Evolutionary conservation across 2,888 invertebrate species (phyloP).

Genomic region (Crocallis elinguaria): DNA sequence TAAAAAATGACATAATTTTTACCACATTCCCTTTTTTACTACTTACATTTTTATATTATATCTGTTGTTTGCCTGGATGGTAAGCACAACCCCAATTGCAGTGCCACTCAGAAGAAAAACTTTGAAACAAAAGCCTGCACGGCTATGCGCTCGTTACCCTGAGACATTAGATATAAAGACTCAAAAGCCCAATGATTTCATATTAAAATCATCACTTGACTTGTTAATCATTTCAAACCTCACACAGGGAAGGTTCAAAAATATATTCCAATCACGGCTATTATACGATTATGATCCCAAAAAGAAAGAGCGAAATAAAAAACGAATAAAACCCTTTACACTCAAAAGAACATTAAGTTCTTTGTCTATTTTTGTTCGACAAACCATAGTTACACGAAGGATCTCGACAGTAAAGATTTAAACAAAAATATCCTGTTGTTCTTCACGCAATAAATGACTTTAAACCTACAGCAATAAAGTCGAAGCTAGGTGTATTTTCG

Average conservation of each 20-base stretch:
- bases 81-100: too few species aligned
- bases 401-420: constrained; percentile 66
- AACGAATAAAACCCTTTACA: constrained; percentile 56
- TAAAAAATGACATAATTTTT: too few species aligned
- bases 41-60: too few species aligned
- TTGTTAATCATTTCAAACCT: neutral
- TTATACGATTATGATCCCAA: constrained; percentile 38
- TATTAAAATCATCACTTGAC: too few species aligned
- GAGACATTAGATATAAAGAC: too few species aligned
- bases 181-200: too few species aligned
- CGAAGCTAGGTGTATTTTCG: constrained; percentile 22
- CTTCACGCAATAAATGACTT: constrained; percentile 5
- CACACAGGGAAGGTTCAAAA: constrained; percentile 30
- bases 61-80: too few species aligned
- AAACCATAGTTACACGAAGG: constrained; percentile 72
- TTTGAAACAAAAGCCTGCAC: too few species aligned
- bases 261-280: constrained; percentile 41
- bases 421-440: constrained; percentile 41
- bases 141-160: too few species aligned
- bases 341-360: constrained; percentile 72
- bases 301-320: constrained; percentile 38
- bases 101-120: too few species aligned
- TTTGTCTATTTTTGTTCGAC: constrained; percentile 76
- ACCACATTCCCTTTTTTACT: too few species aligned
- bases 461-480: constrained; percentile 22